Evolutionary conservation across 1,140 invertebrate genomes (phyloP).

Genomic region (Lasioglossum albipes): DNA sequence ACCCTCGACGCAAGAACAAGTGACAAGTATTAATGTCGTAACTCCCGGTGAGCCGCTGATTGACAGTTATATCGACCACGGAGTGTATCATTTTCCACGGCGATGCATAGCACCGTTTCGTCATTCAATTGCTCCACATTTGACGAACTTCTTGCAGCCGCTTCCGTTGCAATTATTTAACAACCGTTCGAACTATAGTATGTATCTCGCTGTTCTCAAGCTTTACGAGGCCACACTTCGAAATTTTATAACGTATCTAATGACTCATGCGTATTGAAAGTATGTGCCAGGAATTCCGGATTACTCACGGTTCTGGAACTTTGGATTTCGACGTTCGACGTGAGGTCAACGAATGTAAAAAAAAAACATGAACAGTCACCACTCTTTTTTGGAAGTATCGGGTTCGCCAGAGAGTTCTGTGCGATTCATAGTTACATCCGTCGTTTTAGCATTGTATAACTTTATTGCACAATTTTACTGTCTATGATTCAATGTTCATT

Average conservation of each 20-base stretch:
- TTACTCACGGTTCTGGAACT: not conserved
- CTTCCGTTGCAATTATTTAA: not conserved
- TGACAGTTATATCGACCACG: conserved; percentile 24
- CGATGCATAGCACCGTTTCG: conserved; percentile 9
- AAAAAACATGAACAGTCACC: no score
- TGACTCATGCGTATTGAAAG: not conserved
- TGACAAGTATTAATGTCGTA: conserved; percentile 39
- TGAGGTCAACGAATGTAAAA: no score
- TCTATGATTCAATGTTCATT: no score
- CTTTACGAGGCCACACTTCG: not conserved
- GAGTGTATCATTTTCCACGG: conserved; percentile 25
- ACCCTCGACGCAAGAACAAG: conserved; percentile 45
- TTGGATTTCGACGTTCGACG: not conserved
- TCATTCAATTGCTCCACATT: conserved; percentile 16
- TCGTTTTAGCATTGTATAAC: no score
- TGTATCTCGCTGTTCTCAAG: not conserved
- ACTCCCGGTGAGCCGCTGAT: conserved; percentile 17
- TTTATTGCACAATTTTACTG: no score
- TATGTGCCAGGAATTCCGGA: not conserved
- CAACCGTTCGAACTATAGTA: not conserved
- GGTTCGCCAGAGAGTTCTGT: no score
- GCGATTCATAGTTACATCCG: no score
- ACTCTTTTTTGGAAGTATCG: no score
- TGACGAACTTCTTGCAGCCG: conserved; percentile 21
- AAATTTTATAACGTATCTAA: not conserved